Conservation (phyloP, 2,797 vertebrate species). For the Anniella stebbinsi region DNA sequence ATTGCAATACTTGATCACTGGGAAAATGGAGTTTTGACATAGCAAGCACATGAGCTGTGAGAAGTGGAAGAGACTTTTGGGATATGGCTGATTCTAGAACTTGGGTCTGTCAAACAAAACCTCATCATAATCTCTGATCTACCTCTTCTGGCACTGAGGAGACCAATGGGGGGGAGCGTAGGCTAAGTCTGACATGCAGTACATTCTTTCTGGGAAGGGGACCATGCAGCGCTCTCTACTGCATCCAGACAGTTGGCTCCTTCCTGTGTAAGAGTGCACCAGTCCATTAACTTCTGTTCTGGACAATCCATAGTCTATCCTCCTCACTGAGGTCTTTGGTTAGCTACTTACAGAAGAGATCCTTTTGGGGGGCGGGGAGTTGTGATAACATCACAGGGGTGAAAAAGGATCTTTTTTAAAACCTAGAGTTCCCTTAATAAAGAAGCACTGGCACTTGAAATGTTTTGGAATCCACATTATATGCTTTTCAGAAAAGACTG, state of each 20-base stretch:
- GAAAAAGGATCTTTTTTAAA: neutral
- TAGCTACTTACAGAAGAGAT: neutral
- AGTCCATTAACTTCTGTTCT: neutral
- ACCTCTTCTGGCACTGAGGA: neutral
- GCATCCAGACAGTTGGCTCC: neutral
- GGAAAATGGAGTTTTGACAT: neutral
- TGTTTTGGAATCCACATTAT: neutral
- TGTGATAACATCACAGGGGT: no score
- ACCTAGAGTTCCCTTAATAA: neutral
- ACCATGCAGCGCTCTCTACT: neutral
- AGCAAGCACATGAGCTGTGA: neutral
- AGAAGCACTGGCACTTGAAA: neutral
- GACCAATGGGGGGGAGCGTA: neutral
- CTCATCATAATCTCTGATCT: neutral
- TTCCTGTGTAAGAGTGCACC: neutral
- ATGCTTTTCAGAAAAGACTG: neutral
- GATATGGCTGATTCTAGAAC: neutral
- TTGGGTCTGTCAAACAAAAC: neutral
- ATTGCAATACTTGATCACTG: neutral
- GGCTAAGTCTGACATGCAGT: neutral
- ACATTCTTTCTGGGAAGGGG: neutral
- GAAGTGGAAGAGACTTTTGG: neutral
- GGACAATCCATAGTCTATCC: neutral
- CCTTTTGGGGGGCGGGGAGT: neutral
- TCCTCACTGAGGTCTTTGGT: neutral